Evolutionary conservation across 2,797 vertebrate genomes (phyloP).

Genomic region (Acipenser oxyrinchus): DNA sequence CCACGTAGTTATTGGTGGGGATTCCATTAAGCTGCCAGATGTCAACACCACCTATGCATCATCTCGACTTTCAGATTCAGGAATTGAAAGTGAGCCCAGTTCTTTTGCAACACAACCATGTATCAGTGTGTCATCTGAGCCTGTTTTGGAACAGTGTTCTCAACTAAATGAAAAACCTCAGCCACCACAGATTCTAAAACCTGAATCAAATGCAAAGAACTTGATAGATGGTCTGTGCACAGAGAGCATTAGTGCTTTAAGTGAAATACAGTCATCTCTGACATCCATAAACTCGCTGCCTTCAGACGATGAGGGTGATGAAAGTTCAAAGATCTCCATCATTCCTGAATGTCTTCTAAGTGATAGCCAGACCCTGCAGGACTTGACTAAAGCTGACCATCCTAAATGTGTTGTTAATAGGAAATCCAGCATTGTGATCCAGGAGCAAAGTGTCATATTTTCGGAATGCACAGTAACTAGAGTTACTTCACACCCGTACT

Average conservation of each 20-base stretch:
- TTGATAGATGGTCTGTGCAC: constrained; percentile 63
- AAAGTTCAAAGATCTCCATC: constrained; percentile 61
- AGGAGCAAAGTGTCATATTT: constrained; percentile 71
- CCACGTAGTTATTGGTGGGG: constrained; percentile 51
- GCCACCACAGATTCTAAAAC: constrained; percentile 58
- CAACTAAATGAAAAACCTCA: constrained; percentile 55
- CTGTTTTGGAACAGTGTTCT: constrained; percentile 41
- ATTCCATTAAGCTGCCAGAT: constrained; percentile 62
- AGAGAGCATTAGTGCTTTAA: constrained; percentile 80
- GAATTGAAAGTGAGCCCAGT: constrained; percentile 91
- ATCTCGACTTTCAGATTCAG: constrained; percentile 93
- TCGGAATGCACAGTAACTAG: constrained; percentile 44
- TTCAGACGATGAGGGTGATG: constrained; percentile 86
- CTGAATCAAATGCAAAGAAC: constrained; percentile 53
- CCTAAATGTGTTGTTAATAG: constrained; percentile 44
- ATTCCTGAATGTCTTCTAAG: constrained; percentile 50
- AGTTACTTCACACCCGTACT: neutral
- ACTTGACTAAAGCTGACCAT: constrained; percentile 44
- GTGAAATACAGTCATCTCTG: constrained; percentile 90
- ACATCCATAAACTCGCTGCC: constrained; percentile 96
- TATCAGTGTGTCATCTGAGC: constrained; percentile 50
- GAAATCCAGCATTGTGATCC: constrained; percentile 65
- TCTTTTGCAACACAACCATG: constrained; percentile 78
- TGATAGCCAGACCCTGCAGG: constrained; percentile 49
- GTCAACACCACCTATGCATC: constrained; percentile 60